A percentile compares a stretch with the other conserved stretches of the same genome.
These are phyloP conservation scores for Aviceda subcristata DNA, from an alignment of 2,113 vertebrate species.

Conservation along the genomic window DNA sequence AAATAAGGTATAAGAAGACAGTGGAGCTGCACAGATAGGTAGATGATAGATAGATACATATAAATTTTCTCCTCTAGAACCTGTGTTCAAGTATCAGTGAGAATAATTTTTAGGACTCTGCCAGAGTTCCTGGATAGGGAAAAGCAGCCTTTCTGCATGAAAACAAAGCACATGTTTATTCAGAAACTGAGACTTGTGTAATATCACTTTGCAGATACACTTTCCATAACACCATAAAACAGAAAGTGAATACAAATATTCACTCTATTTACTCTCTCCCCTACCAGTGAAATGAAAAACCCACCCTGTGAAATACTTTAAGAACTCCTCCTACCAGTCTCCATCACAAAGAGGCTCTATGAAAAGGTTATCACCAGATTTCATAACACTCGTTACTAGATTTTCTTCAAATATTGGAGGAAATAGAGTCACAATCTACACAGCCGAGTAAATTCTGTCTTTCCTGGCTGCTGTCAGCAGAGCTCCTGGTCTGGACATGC, in stretches of 20 bases:
- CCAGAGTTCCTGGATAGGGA: not conserved
- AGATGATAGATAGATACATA: not conserved
- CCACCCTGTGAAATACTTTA: not conserved
- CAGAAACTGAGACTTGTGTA: not conserved
- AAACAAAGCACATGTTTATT: not conserved
- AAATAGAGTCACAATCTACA: not conserved
- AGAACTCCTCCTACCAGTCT: not conserved
- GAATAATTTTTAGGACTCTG: not conserved
- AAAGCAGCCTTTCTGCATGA: not conserved
- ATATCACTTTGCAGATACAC: not conserved
- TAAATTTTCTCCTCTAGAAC: not conserved
- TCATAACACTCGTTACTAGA: not conserved
- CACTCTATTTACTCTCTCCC: not conserved
- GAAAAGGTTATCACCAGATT: not conserved
- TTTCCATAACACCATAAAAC: not conserved
- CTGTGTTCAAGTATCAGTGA: not conserved
- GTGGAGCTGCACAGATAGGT: not conserved
- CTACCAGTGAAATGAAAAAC: not conserved
- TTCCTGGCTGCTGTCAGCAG: not conserved
- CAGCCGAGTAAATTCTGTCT: not conserved
- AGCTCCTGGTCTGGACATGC: not conserved
- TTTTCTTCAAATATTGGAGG: not conserved
- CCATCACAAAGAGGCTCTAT: not conserved
- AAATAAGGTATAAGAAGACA: not conserved
- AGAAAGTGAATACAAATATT: not conserved